phyloP scores from a whole-genome alignment of 2,797 vertebrate species.

The Centroberyx gerrardi region DNA sequence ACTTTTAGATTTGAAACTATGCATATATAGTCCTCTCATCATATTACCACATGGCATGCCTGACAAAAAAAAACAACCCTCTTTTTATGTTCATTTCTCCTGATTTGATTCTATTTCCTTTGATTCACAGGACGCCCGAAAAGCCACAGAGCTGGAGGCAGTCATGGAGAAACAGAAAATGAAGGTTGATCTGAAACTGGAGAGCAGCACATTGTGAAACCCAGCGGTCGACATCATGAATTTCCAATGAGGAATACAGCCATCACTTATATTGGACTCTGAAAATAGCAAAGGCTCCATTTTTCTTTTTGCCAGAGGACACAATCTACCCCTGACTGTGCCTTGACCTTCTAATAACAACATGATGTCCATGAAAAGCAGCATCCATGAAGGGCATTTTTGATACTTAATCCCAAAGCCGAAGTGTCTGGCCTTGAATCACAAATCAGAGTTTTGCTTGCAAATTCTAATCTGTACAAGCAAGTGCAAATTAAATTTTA shows the following conservation, averaged over 20 bases:
- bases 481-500: slow-evolving; percentile 29
- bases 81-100: not conserved
- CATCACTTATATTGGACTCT: not conserved
- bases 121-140: slow-evolving; percentile 84
- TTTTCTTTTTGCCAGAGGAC: not conserved
- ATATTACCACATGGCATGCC: not conserved
- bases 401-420: not conserved
- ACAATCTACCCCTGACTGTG: not conserved
- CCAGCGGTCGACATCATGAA: not conserved
- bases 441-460: slow-evolving; percentile 6
- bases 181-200: slow-evolving; percentile 87
- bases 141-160: slow-evolving; percentile 87
- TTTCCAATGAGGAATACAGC: not conserved
- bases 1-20: too few relatives aligned
- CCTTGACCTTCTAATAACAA: not conserved
- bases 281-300: not conserved
- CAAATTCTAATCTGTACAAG: not conserved
- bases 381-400: not conserved
- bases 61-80: not conserved
- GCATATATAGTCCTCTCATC: too few relatives aligned
- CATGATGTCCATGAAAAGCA: not conserved
- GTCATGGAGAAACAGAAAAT: slow-evolving; percentile 94
- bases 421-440: slow-evolving; percentile 1
- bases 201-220: slow-evolving; percentile 84
- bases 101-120: not conserved